A percentile compares a stretch with the other conserved stretches of the same genome.
These are phyloP conservation scores for Coreius guichenoti DNA, from an alignment of 2,797 vertebrate genomes.

Conservation along the genomic window DNA sequence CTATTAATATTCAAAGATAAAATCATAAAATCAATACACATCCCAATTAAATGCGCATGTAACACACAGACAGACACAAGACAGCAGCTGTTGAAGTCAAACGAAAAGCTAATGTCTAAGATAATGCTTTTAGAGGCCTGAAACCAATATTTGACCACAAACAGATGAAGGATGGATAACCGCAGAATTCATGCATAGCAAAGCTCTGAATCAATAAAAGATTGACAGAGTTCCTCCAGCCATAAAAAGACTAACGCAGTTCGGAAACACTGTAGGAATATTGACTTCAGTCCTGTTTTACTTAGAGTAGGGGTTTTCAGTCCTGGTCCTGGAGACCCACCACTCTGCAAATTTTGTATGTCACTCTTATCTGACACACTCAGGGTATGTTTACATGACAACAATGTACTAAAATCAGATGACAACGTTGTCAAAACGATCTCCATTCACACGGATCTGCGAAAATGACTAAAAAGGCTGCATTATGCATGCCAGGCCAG, in stretches of 20 bases:
- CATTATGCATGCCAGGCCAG: too few relatives aligned
- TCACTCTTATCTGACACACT: too few relatives aligned
- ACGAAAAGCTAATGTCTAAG: not conserved
- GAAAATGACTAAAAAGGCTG: too few relatives aligned
- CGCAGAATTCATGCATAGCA: too few relatives aligned
- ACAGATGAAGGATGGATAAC: not conserved
- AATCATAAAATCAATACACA: conserved; percentile 22
- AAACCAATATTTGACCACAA: not conserved
- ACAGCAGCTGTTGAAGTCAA: not conserved
- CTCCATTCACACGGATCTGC: too few relatives aligned
- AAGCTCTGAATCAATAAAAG: too few relatives aligned
- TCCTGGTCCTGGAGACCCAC: not conserved
- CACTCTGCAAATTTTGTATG: too few relatives aligned
- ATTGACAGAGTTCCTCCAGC: not conserved
- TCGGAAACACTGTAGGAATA: not conserved
- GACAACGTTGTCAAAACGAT: too few relatives aligned
- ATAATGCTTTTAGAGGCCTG: not conserved
- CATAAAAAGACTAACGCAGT: not conserved
- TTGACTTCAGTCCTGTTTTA: not conserved
- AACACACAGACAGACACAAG: not conserved
- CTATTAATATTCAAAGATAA: not conserved
- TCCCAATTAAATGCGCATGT: not conserved
- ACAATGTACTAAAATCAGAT: too few relatives aligned
- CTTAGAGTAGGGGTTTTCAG: not conserved
- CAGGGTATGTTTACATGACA: too few relatives aligned